Conservation (phyloP, 2,113 vertebrate genomes). For the Oryzias javanicus region DNA sequence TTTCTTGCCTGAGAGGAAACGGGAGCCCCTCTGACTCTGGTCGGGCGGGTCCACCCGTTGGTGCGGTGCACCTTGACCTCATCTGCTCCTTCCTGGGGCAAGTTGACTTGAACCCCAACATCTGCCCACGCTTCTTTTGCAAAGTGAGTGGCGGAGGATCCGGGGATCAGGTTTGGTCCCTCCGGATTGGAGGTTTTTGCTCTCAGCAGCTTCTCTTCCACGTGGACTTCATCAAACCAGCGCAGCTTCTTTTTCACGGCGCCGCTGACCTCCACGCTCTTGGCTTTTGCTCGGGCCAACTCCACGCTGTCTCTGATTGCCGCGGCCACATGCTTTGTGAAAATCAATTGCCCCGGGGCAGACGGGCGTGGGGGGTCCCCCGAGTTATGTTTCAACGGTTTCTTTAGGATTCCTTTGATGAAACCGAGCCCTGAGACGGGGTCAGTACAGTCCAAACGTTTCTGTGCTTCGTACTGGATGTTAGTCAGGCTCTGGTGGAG, state of each 20-base stretch:
- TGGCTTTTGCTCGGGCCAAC: slow-evolving; percentile 77
- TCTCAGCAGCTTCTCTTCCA: slow-evolving; percentile 32
- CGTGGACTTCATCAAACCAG: slow-evolving; percentile 85
- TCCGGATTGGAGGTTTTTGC: slow-evolving; percentile 18
- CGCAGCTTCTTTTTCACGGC: slow-evolving; percentile 78
- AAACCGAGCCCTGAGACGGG: slow-evolving; percentile 54
- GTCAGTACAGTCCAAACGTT: slow-evolving; percentile 22
- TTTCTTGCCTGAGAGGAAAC: slow-evolving; percentile 67
- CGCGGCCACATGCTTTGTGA: slow-evolving; percentile 70
- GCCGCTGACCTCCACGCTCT: slow-evolving; percentile 64
- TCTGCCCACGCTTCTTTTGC: slow-evolving; percentile 82
- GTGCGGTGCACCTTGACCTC: slow-evolving; percentile 63
- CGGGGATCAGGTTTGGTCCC: slow-evolving; percentile 41
- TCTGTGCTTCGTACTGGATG: slow-evolving; percentile 29
- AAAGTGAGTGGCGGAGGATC: slow-evolving; percentile 62
- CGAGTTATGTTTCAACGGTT: slow-evolving; percentile 74
- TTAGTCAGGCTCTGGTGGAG: slow-evolving; percentile 38
- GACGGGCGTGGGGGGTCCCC: slow-evolving; percentile 45
- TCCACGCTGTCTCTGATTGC: slow-evolving; percentile 88
- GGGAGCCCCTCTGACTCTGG: slow-evolving; percentile 52
- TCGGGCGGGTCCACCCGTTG: slow-evolving; percentile 54
- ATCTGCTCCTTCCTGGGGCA: slow-evolving; percentile 25
- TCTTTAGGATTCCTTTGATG: slow-evolving; percentile 88
- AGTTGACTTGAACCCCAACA: slow-evolving; percentile 71
- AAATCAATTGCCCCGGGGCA: slow-evolving; percentile 57